Conservation (phyloP, 2,113 vertebrate species). For the Tragelaphus imberbis region DNA sequence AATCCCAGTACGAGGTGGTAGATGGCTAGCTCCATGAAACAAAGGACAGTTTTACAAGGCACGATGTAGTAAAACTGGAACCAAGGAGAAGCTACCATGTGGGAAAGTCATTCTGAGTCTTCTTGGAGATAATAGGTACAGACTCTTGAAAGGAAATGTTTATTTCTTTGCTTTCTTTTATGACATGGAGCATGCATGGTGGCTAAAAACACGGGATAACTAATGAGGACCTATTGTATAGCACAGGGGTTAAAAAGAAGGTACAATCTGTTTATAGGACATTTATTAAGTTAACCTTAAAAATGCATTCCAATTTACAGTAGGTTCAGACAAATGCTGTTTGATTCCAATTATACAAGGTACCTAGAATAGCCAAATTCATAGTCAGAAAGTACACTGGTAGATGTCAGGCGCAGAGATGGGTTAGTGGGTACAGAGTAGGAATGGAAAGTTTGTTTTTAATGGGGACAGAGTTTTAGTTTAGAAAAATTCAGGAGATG, state of each 20-base stretch:
- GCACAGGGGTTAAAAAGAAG: neutral
- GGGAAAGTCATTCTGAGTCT: neutral
- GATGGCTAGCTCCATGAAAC: neutral
- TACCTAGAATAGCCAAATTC: neutral
- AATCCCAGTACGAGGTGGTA: neutral
- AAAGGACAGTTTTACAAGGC: neutral
- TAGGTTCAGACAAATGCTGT: neutral
- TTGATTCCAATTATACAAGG: neutral
- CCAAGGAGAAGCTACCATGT: neutral
- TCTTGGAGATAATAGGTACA: neutral
- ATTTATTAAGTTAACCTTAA: neutral
- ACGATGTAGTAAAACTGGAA: neutral
- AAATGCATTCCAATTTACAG: neutral
- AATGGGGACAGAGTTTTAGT: neutral
- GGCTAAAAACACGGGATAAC: neutral
- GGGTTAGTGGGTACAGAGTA: neutral
- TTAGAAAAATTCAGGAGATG: neutral
- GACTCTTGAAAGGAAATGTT: constrained; percentile 11
- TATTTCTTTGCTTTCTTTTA: neutral
- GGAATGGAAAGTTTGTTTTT: neutral
- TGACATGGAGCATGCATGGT: neutral
- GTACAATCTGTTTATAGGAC: neutral
- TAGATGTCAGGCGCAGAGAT: neutral
- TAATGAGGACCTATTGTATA: neutral
- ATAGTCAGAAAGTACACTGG: neutral